Evolutionary conservation across 2,888 invertebrate genomes (phyloP).

Genomic region (Myopa tessellatipennis): DNA sequence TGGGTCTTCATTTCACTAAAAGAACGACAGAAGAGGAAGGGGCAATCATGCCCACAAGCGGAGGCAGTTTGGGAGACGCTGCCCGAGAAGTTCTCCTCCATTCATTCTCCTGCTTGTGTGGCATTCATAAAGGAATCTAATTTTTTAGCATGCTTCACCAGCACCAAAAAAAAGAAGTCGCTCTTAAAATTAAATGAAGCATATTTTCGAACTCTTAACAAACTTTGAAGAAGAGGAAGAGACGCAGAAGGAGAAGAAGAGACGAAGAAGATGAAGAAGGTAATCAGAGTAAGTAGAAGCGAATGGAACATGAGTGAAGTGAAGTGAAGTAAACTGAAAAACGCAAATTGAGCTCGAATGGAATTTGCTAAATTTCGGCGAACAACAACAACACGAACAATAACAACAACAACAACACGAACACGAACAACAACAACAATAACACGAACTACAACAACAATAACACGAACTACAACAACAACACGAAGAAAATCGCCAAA

Average conservation of each 20-base stretch:
- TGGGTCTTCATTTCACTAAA: too few relatives aligned
- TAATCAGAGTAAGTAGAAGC: too few relatives aligned
- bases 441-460: background rate
- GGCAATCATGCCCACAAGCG: too few relatives aligned
- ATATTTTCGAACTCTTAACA: constrained; percentile 37
- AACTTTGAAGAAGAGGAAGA: background rate
- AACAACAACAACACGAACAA: background rate
- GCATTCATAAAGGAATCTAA: too few relatives aligned
- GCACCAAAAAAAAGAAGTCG: too few relatives aligned
- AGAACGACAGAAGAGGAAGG: too few relatives aligned
- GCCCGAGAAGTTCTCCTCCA: too few relatives aligned
- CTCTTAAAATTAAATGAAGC: constrained; percentile 43
- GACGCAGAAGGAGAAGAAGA: too few relatives aligned
- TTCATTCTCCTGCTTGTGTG: too few relatives aligned
- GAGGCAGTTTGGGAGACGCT: background rate
- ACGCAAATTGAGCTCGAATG: constrained; percentile 36
- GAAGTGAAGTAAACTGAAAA: background rate
- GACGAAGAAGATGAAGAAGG: too few relatives aligned
- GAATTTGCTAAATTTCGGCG: constrained; percentile 30
- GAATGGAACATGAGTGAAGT: background rate
- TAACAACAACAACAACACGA: background rate
- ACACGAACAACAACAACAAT: background rate
- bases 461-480: background rate
- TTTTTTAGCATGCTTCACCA: too few relatives aligned
- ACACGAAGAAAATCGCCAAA: background rate